Conservation (phyloP, 2,888 invertebrate genomes). For the Selenia dentaria region DNA sequence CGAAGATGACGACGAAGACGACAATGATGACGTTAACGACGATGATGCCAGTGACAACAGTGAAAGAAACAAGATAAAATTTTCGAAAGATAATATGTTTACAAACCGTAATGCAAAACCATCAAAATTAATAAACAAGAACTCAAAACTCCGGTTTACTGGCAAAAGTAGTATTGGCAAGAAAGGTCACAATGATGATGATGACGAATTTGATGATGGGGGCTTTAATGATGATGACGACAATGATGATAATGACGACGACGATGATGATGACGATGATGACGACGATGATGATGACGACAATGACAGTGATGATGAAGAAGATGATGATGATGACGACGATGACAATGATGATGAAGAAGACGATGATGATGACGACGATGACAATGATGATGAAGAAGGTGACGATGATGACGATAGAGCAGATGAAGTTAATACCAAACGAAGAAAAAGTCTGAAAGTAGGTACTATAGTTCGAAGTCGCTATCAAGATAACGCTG, state of each 20-base stretch:
- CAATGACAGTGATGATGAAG: slow-evolving; percentile 68
- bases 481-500: slow-evolving; percentile 69
- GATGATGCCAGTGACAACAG: not conserved
- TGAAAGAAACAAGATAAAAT: too few relatives aligned
- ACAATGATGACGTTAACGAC: not conserved
- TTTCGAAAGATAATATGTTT: too few relatives aligned
- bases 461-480: slow-evolving; percentile 46
- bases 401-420: slow-evolving; percentile 55
- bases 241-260: slow-evolving; percentile 53
- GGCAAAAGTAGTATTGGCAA: too few relatives aligned
- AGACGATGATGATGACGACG: slow-evolving; percentile 52
- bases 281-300: slow-evolving; percentile 52
- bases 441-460: slow-evolving; percentile 53
- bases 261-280: slow-evolving; percentile 54
- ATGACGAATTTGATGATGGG: slow-evolving; percentile 43
- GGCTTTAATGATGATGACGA: slow-evolving; percentile 58
- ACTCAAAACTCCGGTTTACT: too few relatives aligned
- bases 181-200: slow-evolving; percentile 56
- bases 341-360: slow-evolving; percentile 70
- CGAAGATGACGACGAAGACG: too few relatives aligned
- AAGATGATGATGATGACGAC: slow-evolving; percentile 53
- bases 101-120: too few relatives aligned
- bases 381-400: slow-evolving; percentile 70
- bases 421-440: slow-evolving; percentile 71
- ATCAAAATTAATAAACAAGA: too few relatives aligned